Evolutionary conservation across 1,140 invertebrate genomes (phyloP).

Genomic region (Drosophila nigromelanica): DNA sequence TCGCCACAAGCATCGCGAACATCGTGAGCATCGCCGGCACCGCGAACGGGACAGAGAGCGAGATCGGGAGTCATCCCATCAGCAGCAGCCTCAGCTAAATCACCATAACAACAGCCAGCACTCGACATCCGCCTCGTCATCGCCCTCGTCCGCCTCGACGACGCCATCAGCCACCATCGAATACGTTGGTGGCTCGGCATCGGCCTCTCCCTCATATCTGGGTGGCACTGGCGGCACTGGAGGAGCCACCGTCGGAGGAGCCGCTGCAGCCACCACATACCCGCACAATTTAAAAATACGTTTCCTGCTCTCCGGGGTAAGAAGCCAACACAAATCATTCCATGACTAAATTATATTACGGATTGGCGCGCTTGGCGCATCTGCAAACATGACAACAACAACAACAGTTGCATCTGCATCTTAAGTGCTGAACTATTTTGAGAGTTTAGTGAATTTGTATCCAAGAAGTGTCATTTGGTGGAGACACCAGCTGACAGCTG

Average conservation of each 20-base stretch:
- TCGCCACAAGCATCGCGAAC: conserved; percentile 69
- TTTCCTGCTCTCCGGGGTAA: conserved; percentile 84
- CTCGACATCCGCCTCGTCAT: conserved; percentile 79
- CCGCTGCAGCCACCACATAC: conserved; percentile 73
- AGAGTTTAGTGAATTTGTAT: conserved; percentile 11
- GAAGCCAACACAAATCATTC: conserved; percentile 17
- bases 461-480: conserved; percentile 7
- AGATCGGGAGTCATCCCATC: conserved; percentile 44
- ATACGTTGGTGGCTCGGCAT: conserved; percentile 73
- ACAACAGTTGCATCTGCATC: neutral
- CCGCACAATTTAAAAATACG: conserved; percentile 84
- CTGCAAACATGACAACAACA: neutral
- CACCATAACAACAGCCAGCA: conserved; percentile 72
- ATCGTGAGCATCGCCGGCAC: conserved; percentile 64
- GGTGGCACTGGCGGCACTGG: conserved; percentile 40
- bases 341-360: neutral
- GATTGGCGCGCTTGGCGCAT: neutral
- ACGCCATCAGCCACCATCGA: conserved; percentile 78
- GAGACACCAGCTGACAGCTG: conserved; percentile 27
- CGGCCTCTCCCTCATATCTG: conserved; percentile 74
- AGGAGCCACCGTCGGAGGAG: conserved; percentile 30
- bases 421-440: conserved; percentile 34
- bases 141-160: conserved; percentile 77
- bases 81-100: conserved; percentile 22
- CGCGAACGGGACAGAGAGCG: conserved; percentile 60